Conservation (phyloP, 2,888 invertebrate genomes). For the Fabriciana adippe region DNA sequence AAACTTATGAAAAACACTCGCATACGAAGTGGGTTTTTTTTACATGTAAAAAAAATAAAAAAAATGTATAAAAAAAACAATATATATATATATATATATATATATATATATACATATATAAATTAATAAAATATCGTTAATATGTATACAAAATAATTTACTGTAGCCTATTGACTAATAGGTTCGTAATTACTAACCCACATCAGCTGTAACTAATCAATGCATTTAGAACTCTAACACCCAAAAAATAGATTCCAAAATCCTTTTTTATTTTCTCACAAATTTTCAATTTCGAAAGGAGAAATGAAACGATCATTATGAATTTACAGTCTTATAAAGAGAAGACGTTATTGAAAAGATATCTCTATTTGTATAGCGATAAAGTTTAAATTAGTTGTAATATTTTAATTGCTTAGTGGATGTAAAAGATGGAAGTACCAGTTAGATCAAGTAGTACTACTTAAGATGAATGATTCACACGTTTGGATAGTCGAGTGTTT, state of each 20-base stretch:
- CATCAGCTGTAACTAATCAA: not conserved
- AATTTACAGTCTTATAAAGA: too few relatives aligned
- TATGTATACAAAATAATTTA: not conserved
- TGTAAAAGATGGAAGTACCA: too few relatives aligned
- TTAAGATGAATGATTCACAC: conserved; percentile 3
- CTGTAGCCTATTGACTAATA: not conserved
- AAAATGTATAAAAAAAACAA: too few relatives aligned
- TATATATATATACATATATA: too few relatives aligned
- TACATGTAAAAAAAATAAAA: too few relatives aligned
- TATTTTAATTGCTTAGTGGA: too few relatives aligned
- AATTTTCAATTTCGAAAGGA: conserved; percentile 1
- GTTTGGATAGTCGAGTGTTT: not conserved
- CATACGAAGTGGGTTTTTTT: too few relatives aligned
- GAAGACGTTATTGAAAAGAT: not conserved
- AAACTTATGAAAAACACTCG: too few relatives aligned
- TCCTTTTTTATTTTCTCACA: not conserved
- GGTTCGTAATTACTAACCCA: not conserved
- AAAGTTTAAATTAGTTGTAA: not conserved
- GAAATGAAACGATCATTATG: not conserved
- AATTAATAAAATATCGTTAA: not conserved
- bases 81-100: too few relatives aligned
- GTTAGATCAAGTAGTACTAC: not conserved
- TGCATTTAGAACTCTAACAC: not conserved
- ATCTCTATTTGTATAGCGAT: not conserved
- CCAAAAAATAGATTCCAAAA: not conserved